These are phyloP conservation scores for Panulirus ornatus DNA, from an alignment of 1,140 invertebrate genomes.

Conservation along the genomic window DNA sequence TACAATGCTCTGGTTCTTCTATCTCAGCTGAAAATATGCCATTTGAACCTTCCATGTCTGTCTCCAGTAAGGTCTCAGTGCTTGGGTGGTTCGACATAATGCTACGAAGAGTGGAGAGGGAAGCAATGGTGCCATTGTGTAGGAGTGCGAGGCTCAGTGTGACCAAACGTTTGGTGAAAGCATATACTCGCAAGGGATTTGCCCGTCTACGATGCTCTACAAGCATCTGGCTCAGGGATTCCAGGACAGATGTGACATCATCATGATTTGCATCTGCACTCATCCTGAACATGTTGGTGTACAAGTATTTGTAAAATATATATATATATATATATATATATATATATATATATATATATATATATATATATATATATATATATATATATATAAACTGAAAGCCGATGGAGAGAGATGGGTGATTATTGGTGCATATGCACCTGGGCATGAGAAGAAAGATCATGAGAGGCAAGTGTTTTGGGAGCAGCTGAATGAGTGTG, in stretches of 20 bases:
- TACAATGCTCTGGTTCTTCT: constrained; percentile 93
- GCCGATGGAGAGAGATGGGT: too few species aligned
- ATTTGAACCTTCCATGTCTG: constrained; percentile 80
- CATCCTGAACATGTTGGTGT: constrained; percentile 81
- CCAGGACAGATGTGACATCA: constrained; percentile 83
- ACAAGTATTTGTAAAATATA: too few species aligned
- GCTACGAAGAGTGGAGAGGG: constrained; percentile 85
- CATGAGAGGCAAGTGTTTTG: too few species aligned
- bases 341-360: too few species aligned
- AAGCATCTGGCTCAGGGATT: constrained; percentile 85
- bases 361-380: too few species aligned
- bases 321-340: too few species aligned
- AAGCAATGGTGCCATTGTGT: constrained; percentile 85
- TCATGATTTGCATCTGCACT: constrained; percentile 79
- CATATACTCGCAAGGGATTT: constrained; percentile 85
- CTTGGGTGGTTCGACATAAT: constrained; percentile 80
- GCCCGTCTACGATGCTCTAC: constrained; percentile 86
- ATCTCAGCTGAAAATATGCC: constrained; percentile 88
- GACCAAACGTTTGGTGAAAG: constrained; percentile 90
- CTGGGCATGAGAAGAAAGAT: too few species aligned
- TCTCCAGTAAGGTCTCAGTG: constrained; percentile 86
- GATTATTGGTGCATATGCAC: too few species aligned
- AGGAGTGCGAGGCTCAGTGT: constrained; percentile 85
- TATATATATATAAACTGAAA: too few species aligned
- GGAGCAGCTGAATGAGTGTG: too few species aligned